Conservation (phyloP, 1,140 invertebrate species). For the Cotesia typhae region DNA sequence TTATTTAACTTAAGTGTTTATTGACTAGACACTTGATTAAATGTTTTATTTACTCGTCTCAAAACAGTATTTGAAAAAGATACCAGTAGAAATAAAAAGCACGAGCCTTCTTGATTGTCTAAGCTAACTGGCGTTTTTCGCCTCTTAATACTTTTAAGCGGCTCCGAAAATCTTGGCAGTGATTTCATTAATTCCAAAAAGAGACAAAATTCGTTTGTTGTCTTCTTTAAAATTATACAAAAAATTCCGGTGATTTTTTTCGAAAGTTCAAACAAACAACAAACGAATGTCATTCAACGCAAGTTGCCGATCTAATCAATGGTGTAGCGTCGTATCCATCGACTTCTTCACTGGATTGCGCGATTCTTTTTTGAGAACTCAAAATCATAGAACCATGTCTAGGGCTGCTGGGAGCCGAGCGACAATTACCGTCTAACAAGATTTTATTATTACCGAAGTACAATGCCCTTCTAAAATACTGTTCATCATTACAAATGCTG, state of each 20-base stretch:
- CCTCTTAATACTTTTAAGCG: neutral
- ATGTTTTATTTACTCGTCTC: too few relatives aligned
- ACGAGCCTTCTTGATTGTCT: conserved; percentile 56
- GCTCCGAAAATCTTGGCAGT: conserved; percentile 12
- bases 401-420: conserved; percentile 66
- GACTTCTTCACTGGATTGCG: conserved; percentile 59
- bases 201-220: too few relatives aligned
- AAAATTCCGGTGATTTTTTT: too few relatives aligned
- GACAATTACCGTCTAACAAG: conserved; percentile 46
- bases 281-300: conserved; percentile 38
- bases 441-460: conserved; percentile 35
- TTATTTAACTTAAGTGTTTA: neutral
- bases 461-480: neutral
- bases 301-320: conserved; percentile 50
- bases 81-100: conserved; percentile 44
- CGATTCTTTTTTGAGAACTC: conserved; percentile 49
- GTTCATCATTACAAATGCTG: conserved; percentile 1
- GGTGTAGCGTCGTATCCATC: conserved; percentile 61
- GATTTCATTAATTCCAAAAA: neutral
- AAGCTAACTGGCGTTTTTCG: neutral
- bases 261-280: conserved; percentile 7
- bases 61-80: neutral
- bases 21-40: conserved; percentile 12
- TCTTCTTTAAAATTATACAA: too few relatives aligned
- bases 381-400: conserved; percentile 48